Conservation (phyloP, 2,888 invertebrate genomes). For the Trissoscelio sp. region DNA sequence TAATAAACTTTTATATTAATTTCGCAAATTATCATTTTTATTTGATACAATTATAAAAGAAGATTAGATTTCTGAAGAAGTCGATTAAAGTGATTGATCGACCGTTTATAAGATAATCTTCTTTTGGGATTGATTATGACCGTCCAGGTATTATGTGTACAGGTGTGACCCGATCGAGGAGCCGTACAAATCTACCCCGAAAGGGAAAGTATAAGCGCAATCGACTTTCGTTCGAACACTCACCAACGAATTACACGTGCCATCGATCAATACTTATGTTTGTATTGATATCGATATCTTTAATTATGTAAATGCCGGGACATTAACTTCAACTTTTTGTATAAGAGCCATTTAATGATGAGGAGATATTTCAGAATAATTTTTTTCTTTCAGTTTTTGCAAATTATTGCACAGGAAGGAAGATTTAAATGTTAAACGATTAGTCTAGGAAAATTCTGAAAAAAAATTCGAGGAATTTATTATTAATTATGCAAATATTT, state of each 20-base stretch:
- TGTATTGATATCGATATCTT: conserved; percentile 46
- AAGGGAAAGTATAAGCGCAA: conserved; percentile 60
- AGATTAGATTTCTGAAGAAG: not conserved
- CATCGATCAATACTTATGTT: conserved; percentile 59
- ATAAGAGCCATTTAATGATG: conserved; percentile 16
- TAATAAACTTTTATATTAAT: too few species aligned
- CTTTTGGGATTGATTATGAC: conserved; percentile 27
- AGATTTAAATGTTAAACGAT: too few species aligned
- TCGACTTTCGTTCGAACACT: conserved; percentile 59
- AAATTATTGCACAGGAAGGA: not conserved
- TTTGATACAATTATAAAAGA: not conserved
- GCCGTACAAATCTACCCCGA: conserved; percentile 52
- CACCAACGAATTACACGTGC: conserved; percentile 62
- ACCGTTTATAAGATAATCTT: conserved; percentile 39
- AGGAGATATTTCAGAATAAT: conserved; percentile 6
- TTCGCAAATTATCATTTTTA: too few species aligned
- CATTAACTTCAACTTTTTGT: conserved; percentile 25
- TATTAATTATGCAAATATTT: too few species aligned
- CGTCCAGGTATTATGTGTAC: conserved; percentile 21
- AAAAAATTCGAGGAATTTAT: too few species aligned
- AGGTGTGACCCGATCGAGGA: conserved; percentile 35
- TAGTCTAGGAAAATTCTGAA: too few species aligned
- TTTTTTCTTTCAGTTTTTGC: conserved; percentile 3
- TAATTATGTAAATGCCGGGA: conserved; percentile 50
- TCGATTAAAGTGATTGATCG: conserved; percentile 33